Evolutionary conservation across 2,113 vertebrate genomes (phyloP).

Genomic region (Melanostigma gelatinosum): DNA sequence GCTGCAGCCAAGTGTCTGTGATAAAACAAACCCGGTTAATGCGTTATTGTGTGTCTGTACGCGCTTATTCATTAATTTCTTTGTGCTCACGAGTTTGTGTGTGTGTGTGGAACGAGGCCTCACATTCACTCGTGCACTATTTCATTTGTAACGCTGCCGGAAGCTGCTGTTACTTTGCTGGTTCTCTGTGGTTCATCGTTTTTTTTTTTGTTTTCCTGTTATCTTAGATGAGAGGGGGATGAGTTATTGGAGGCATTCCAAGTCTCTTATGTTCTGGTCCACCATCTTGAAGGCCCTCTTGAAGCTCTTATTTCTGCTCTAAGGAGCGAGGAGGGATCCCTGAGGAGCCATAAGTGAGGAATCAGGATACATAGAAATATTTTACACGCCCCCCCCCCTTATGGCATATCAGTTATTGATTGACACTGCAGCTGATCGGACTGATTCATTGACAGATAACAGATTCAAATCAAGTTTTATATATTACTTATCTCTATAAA

Average conservation of each 20-base stretch:
- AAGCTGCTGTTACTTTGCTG: not conserved
- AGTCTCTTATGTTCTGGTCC: not conserved
- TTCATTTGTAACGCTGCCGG: slow-evolving; percentile 30
- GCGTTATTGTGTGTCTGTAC: slow-evolving; percentile 13
- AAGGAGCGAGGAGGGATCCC: too few species aligned
- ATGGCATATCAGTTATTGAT: not conserved
- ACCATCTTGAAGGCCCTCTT: not conserved
- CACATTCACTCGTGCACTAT: slow-evolving; percentile 38
- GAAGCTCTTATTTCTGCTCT: not conserved
- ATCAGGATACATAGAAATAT: too few species aligned
- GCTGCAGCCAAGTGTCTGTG: slow-evolving; percentile 47
- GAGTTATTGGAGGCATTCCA: not conserved
- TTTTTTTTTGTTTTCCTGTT: not conserved
- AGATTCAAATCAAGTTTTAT: not conserved
- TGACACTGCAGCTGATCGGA: not conserved
- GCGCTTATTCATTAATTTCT: slow-evolving; percentile 9
- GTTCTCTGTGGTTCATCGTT: not conserved
- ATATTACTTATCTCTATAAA: not conserved
- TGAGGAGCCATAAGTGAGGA: too few species aligned
- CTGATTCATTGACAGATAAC: not conserved
- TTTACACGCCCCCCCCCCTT: too few species aligned
- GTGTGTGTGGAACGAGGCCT: slow-evolving; percentile 27
- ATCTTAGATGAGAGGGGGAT: slow-evolving; percentile 10
- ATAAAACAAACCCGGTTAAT: slow-evolving; percentile 38
- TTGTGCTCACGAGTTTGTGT: slow-evolving; percentile 6